Base-by-base conservation (phyloP, 35 echinoderm and acorn worm species). In the Eucidaris tribuloides region DNA sequence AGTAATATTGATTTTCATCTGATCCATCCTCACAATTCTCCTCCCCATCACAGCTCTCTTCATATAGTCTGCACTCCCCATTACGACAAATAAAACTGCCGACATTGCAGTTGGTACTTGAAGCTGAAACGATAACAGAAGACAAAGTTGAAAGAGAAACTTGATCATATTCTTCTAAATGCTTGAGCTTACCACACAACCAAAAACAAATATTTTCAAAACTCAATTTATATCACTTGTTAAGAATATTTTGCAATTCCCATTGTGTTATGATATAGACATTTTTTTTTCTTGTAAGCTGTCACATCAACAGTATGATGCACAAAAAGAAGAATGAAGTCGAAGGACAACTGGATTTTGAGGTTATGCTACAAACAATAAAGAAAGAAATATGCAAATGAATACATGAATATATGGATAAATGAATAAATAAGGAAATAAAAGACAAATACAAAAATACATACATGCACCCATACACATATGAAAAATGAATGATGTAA, bases 1-100 rank as follows among this genome's bases (percentile, higher is more conserved):
- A 92, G 36, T 92, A 92, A 3, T 15, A n/a, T 0, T 39, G 17
- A 45, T 49, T 48, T 39, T 92, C 90, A 81, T 87, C 90, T 24
- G 78, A 87, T 5, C 43, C 77, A 65, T 92, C 84, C 17, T 20
- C 7, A 60, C 90, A 92, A 3, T 92, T 33, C 1, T 48, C 7
- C 7, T 39, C 17, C 6, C 84, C 84, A 87, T 92, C 81, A 72
- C 90, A 92, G 17, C 29, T 92, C 15, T 82, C 46, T 62, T 92
- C 90, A 83, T 92, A 92, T 20, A 14, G 28, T 31, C 43, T 64
- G 60, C 90, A 92, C 0, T 22, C 2, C 27, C 87, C 87, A 83
- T 82, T 65, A 72, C 55, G 29, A 28, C 87, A 89, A 3, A 50
- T 70, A 46, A 83, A 89, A 1, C 46, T 52, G 25, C 50, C 65